Conservation (phyloP, 2,113 vertebrate species). For the Uria lomvia region DNA sequence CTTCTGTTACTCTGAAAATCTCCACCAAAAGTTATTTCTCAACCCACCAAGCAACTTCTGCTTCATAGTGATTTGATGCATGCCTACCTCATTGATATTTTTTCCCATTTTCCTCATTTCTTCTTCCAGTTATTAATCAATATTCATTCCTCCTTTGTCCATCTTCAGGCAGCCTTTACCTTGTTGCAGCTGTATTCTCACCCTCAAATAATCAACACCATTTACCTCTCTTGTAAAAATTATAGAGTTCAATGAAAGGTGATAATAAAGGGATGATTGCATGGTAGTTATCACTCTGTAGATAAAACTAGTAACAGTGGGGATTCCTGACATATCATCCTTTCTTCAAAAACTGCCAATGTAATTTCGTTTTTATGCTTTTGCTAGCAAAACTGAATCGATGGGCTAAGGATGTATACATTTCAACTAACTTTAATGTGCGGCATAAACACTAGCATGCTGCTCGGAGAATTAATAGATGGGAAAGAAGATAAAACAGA, state of each 20-base stretch:
- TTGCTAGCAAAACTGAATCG: not conserved
- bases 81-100: not conserved
- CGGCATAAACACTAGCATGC: not conserved
- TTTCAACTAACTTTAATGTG: not conserved
- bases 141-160: not conserved
- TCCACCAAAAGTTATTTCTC: not conserved
- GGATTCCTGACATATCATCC: not conserved
- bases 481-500: not conserved
- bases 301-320: not conserved
- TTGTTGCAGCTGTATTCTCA: not conserved
- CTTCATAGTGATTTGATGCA: not conserved
- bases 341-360: not conserved
- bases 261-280: not conserved
- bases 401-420: not conserved
- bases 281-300: not conserved
- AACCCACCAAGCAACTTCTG: not conserved
- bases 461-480: not conserved
- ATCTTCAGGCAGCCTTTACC: not conserved
- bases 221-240: not conserved
- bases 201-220: not conserved
- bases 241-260: not conserved
- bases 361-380: not conserved
- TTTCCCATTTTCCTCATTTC: not conserved
- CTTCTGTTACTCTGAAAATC: not conserved
- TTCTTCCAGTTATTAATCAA: not conserved